Evolutionary conservation across 2,888 invertebrate species (phyloP).

Genomic region (Rhodophaea formosa): DNA sequence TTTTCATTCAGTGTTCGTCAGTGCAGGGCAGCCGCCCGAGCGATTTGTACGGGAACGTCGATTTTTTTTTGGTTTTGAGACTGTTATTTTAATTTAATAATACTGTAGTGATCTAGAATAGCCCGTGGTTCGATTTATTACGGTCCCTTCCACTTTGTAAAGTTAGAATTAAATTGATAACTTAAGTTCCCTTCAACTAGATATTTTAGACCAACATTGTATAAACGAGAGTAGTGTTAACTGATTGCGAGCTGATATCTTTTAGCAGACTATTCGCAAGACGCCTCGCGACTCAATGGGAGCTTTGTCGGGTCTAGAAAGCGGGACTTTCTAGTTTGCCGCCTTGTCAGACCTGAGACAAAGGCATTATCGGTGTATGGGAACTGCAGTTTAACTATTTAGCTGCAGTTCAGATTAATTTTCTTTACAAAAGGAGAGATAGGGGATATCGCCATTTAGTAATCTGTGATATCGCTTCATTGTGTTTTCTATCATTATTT

Average conservation of each 20-base stretch:
- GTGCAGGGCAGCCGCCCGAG: too few species aligned
- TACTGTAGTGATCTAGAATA: too few species aligned
- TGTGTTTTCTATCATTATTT: not conserved
- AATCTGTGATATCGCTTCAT: not conserved
- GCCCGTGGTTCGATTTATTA: too few species aligned
- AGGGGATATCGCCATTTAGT: too few species aligned
- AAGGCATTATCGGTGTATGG: not conserved
- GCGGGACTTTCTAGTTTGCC: slow-evolving; percentile 10
- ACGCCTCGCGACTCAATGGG: slow-evolving; percentile 1
- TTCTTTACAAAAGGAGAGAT: not conserved
- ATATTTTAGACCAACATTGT: too few species aligned
- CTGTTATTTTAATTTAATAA: too few species aligned
- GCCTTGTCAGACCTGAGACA: slow-evolving; percentile 5
- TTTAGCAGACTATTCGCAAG: not conserved
- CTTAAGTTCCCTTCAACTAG: too few species aligned
- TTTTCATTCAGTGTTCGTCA: too few species aligned
- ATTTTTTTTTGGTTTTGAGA: too few species aligned
- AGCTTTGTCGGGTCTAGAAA: slow-evolving; percentile 13
- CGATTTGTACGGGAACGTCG: too few species aligned
- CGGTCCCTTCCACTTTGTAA: too few species aligned
- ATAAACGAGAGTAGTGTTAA: not conserved
- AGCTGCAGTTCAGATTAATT: not conserved
- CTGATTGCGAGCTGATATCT: slow-evolving; percentile 2
- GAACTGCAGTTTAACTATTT: not conserved
- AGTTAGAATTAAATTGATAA: too few species aligned